Conservation (phyloP, 2,888 invertebrate genomes). For the Ischnus inquisitorius region DNA sequence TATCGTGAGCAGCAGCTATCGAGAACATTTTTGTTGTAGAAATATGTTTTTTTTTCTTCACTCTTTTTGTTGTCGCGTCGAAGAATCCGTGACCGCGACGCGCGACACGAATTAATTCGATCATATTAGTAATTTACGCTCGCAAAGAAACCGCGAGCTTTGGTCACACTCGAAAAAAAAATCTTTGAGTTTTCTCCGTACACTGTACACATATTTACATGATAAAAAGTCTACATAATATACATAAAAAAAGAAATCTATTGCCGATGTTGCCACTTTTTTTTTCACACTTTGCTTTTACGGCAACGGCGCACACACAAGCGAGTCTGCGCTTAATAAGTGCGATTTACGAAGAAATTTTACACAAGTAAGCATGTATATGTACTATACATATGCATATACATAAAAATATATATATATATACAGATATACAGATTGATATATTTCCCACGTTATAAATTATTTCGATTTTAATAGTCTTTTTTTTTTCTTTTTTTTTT, state of each 20-base stretch:
- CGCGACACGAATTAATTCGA: conserved; percentile 3
- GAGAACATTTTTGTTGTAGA: not conserved
- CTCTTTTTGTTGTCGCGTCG: not conserved
- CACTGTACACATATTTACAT: not conserved
- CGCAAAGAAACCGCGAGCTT: conserved; percentile 25
- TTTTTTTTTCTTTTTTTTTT: conserved; percentile 78
- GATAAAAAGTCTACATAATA: too few relatives aligned
- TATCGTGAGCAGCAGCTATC: not conserved
- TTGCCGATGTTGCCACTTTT: conserved; percentile 51
- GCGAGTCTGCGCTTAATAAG: conserved; percentile 28
- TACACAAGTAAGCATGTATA: conserved; percentile 63
- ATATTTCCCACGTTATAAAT: conserved; percentile 79
- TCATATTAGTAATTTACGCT: conserved; percentile 18
- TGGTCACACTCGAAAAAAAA: conserved; percentile 16
- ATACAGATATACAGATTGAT: conserved; percentile 67
- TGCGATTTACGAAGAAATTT: conserved; percentile 47
- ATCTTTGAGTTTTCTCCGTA: conserved; percentile 20
- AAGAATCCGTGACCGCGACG: not conserved
- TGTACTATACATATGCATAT: conserved; percentile 62
- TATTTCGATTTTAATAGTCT: conserved; percentile 81
- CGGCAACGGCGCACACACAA: conserved; percentile 35
- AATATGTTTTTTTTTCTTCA: not conserved
- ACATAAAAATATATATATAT: conserved; percentile 55
- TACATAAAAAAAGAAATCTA: not conserved
- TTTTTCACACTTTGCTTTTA: conserved; percentile 47